Percentiles rank a stretch among this genome's conserved stretches.
These are phyloP conservation scores for Apoda limacodes DNA, from an alignment of 2,888 invertebrate genomes.

Conservation along the genomic window DNA sequence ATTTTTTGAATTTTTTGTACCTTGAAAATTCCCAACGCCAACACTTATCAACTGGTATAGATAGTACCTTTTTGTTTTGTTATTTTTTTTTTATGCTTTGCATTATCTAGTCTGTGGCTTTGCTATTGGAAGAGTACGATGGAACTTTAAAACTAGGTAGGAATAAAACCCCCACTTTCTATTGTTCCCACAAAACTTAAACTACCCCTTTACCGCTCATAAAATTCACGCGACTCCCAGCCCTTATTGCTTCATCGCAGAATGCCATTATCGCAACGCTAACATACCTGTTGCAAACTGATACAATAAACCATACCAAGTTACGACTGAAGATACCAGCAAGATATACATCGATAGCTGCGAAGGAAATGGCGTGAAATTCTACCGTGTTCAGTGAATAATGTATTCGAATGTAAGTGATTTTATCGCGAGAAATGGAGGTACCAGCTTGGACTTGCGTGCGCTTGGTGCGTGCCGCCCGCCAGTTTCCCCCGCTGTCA, in stretches of 20 bases:
- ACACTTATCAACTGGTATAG: no score
- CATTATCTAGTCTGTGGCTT: no score
- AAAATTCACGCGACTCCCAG: conserved; percentile 25
- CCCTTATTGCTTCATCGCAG: conserved; percentile 27
- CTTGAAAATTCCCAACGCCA: no score
- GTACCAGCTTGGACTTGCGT: conserved; percentile 56
- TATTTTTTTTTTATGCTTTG: no score
- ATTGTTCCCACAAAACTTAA: conserved; percentile 45
- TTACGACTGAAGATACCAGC: conserved; percentile 29
- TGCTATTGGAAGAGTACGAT: no score
- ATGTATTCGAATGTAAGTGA: conserved; percentile 20
- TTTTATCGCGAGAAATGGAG: conserved; percentile 17
- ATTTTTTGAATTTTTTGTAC: conserved; percentile 23
- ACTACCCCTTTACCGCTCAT: conserved; percentile 21
- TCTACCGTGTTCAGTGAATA: conserved; percentile 18
- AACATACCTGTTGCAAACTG: conserved; percentile 5
- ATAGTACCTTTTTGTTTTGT: no score
- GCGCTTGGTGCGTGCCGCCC: conserved; percentile 55
- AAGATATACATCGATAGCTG: conserved; percentile 22
- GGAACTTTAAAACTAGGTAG: conserved; percentile 35
- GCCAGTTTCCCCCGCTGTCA: conserved; percentile 56
- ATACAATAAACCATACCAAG: conserved; percentile 22
- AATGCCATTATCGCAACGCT: conserved; percentile 30
- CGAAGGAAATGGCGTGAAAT: conserved; percentile 7
- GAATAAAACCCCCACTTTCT: conserved; percentile 36